These are phyloP conservation scores for Drosophila tropicalis DNA, from an alignment of 1,140 invertebrate species.

Conservation along the genomic window DNA sequence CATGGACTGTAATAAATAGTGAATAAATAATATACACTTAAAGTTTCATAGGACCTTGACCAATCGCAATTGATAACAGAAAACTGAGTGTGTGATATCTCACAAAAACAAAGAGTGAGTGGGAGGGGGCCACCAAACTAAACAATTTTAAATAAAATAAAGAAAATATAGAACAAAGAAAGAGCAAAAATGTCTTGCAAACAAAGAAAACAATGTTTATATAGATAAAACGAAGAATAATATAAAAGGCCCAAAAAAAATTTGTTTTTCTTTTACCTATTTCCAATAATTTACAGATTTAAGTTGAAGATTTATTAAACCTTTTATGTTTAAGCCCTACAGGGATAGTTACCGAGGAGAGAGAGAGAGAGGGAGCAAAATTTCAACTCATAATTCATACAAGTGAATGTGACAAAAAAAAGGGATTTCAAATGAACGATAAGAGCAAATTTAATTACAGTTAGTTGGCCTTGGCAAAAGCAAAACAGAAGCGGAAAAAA, in stretches of 20 bases:
- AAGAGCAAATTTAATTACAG: conserved; percentile 19
- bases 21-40: conserved; percentile 2
- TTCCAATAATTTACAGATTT: too few species aligned
- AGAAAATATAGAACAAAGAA: background rate
- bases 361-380: background rate
- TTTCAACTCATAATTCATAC: background rate
- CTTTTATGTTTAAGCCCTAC: too few species aligned
- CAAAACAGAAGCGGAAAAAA: background rate
- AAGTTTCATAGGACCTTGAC: conserved; percentile 33
- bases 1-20: background rate
- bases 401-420: background rate
- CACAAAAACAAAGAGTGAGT: background rate
- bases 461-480: conserved; percentile 7
- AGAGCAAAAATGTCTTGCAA: background rate
- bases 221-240: conserved; percentile 5
- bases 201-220: background rate
- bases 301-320: too few species aligned
- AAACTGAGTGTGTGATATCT: background rate
- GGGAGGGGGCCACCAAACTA: background rate
- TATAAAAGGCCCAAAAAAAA: background rate
- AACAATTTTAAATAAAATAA: too few species aligned
- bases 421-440: conserved; percentile 12
- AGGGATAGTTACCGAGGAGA: background rate
- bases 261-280: too few species aligned
- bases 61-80: conserved; percentile 39